Evolutionary conservation across 2,797 vertebrate species (phyloP).

Genomic region (Gastrophryne carolinensis): DNA sequence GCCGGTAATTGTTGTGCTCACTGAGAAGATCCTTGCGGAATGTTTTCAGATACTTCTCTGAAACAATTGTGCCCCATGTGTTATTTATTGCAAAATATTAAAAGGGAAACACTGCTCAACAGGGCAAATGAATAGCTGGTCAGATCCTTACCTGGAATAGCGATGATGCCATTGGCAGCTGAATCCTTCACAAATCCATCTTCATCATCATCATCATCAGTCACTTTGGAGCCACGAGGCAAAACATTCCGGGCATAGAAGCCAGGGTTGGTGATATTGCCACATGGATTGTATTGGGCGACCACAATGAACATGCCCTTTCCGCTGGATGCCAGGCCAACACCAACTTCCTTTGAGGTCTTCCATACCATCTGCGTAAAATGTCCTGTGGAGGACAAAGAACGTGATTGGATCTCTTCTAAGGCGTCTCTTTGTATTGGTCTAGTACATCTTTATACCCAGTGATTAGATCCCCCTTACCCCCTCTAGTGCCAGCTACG

Average conservation of each 20-base stretch:
- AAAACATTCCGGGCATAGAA: constrained; percentile 94
- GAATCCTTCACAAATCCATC: constrained; percentile 46
- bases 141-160: constrained; percentile 19
- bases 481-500: too few species aligned
- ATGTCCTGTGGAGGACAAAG: constrained; percentile 75
- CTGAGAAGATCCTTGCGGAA: constrained; percentile 55
- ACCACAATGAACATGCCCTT: constrained; percentile 96
- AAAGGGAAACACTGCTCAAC: too few species aligned
- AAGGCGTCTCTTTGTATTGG: not conserved
- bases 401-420: not conserved
- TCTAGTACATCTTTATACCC: too few species aligned
- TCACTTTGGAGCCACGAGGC: constrained; percentile 67
- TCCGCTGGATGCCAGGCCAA: constrained; percentile 86
- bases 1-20: constrained; percentile 54
- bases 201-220: constrained; percentile 36
- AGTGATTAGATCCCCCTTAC: too few species aligned
- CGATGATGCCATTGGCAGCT: not conserved
- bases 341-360: constrained; percentile 84
- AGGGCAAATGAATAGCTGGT: too few species aligned
- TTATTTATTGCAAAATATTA: not conserved
- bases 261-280: constrained; percentile 92
- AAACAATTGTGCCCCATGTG: not conserved
- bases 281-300: constrained; percentile 93
- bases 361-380: constrained; percentile 99
- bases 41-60: constrained; percentile 50